Percentiles rank a stretch among this genome's conserved stretches.
Evolutionary conservation across 2,113 vertebrate genomes (phyloP).

Genomic region (Lepus americanus): DNA sequence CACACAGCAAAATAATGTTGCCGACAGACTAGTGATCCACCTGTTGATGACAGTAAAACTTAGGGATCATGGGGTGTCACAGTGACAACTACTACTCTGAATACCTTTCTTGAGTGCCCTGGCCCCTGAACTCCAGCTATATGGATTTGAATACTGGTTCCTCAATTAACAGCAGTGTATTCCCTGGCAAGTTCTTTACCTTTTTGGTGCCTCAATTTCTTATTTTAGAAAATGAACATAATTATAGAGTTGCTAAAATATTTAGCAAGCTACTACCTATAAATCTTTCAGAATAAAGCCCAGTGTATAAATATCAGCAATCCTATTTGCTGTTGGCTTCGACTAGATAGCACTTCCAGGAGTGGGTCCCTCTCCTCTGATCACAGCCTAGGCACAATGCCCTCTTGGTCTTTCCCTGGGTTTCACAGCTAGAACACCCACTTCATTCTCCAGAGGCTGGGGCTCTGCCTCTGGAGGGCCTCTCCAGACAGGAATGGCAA

Average conservation of each 20-base stretch:
- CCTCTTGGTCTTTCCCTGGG: not conserved
- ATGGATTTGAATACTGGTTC: not conserved
- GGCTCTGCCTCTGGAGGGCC: not conserved
- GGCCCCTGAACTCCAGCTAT: not conserved
- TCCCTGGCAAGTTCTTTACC: not conserved
- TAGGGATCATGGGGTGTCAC: not conserved
- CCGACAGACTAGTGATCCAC: not conserved
- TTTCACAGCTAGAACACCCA: not conserved
- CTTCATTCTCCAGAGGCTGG: not conserved
- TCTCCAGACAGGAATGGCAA: not conserved
- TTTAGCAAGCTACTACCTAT: not conserved
- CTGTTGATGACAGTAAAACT: not conserved
- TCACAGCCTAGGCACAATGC: accelerated
- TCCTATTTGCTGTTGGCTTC: not conserved
- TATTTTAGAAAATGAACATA: slow-evolving; percentile 16
- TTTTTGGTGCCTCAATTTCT: not conserved
- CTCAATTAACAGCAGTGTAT: not conserved
- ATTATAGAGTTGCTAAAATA: not conserved
- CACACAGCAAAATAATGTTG: not conserved
- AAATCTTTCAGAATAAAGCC: not conserved
- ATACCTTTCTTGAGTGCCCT: not conserved
- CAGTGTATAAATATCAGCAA: not conserved
- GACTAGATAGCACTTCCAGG: not conserved
- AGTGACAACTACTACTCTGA: not conserved
- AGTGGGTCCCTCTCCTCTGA: not conserved